These are phyloP conservation scores for Solenodon paradoxus DNA, from an alignment of 2,113 vertebrate species.

Conservation along the genomic window DNA sequence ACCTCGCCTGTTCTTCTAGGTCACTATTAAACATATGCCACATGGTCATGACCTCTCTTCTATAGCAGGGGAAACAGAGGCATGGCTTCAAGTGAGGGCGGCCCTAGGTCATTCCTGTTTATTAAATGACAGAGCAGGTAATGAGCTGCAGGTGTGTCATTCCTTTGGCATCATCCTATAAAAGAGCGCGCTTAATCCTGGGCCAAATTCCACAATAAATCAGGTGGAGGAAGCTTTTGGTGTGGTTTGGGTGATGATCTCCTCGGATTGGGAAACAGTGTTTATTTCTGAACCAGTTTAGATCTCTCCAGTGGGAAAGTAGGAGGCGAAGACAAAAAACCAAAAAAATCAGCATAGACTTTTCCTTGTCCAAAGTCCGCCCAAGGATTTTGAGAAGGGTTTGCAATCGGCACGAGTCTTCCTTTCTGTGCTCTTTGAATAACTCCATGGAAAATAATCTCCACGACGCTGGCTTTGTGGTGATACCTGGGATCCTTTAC, in stretches of 20 bases:
- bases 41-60: not conserved
- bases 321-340: not conserved
- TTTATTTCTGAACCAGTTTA: conserved; percentile 53
- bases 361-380: conserved; percentile 38
- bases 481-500: conserved; percentile 55
- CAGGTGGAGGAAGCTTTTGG: not conserved
- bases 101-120: not conserved
- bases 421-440: conserved; percentile 55
- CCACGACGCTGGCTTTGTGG: conserved; percentile 24
- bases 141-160: not conserved
- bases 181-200: not conserved
- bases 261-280: not conserved
- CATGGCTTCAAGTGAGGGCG: conserved; percentile 4
- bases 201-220: not conserved
- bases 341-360: not conserved
- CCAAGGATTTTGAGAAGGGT: conserved; percentile 38
- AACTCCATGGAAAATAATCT: conserved; percentile 34
- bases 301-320: conserved; percentile 22
- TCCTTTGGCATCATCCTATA: not conserved
- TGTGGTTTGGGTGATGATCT: conserved; percentile 11
- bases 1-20: not conserved
- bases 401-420: not conserved
- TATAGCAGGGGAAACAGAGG: conserved; percentile 8
- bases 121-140: conserved; percentile 1
- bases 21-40: not conserved